Evolutionary conservation across 2,113 vertebrate species (phyloP).

Genomic region (Amia ocellicauda): DNA sequence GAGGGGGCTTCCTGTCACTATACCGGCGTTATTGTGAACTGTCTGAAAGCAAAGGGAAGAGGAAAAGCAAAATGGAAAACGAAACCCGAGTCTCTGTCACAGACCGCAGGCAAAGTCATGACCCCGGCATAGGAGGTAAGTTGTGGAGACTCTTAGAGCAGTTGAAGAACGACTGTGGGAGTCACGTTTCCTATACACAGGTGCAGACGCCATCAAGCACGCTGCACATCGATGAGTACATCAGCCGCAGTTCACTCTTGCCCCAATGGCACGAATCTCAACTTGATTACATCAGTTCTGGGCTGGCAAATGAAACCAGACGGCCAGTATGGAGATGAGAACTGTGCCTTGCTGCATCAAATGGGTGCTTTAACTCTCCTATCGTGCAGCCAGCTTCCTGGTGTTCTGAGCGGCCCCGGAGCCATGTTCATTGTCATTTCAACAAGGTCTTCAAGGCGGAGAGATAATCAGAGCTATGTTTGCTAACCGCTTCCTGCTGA

Average conservation of each 20-base stretch:
- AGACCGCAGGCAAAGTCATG: constrained; percentile 12
- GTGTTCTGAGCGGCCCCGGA: not conserved
- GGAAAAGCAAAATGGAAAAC: constrained; percentile 19
- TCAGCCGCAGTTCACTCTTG: no score
- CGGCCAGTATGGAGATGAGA: not conserved
- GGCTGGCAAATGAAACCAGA: not conserved
- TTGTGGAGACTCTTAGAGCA: not conserved
- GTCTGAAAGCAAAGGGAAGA: constrained; percentile 20
- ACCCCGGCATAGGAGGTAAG: constrained; percentile 5
- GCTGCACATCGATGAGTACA: no score
- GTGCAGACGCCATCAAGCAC: no score
- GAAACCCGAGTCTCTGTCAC: not conserved
- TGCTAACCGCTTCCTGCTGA: not conserved
- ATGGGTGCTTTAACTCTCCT: not conserved
- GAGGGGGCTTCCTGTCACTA: not conserved
- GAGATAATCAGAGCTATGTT: not conserved
- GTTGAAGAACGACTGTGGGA: not conserved
- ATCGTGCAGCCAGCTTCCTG: not conserved
- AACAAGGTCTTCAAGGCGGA: not conserved
- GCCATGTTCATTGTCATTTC: not conserved
- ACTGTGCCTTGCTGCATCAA: not conserved
- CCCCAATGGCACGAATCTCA: no score
- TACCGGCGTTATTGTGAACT: not conserved
- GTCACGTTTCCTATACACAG: no score
- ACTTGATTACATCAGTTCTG: no score